Evolutionary conservation across 2,888 invertebrate genomes (phyloP).

Genomic region (Ischnus inquisitorius): DNA sequence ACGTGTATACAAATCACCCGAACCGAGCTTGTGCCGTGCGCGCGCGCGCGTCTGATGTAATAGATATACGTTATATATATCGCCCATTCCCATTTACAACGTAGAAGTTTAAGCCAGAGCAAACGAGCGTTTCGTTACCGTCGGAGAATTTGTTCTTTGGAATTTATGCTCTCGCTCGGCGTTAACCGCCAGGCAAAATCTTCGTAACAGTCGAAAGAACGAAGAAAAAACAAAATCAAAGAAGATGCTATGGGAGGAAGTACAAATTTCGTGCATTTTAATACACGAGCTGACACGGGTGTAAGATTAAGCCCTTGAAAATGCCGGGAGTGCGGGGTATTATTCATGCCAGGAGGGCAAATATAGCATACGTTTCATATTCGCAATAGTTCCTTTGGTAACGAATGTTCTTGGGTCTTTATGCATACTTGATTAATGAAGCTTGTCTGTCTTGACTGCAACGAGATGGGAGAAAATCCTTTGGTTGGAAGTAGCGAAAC

Average conservation of each 20-base stretch:
- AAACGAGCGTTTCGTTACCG: constrained; percentile 23
- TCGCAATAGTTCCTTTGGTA: constrained; percentile 30
- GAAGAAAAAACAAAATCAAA: not conserved
- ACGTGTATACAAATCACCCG: constrained; percentile 53
- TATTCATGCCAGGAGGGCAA: not conserved
- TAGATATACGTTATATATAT: constrained; percentile 28
- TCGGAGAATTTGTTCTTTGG: constrained; percentile 40
- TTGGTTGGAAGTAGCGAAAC: not conserved
- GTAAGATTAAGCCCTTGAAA: not conserved
- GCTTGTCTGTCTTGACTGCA: constrained; percentile 47
- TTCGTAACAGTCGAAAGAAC: not conserved
- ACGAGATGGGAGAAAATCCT: constrained; percentile 47
- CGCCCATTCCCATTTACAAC: not conserved
- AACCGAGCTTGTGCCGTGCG: not conserved
- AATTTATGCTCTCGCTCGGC: constrained; percentile 29
- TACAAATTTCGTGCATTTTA: not conserved
- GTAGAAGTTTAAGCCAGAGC: constrained; percentile 12
- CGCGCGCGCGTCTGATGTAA: constrained; percentile 4
- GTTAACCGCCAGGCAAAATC: constrained; percentile 8
- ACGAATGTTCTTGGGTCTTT: constrained; percentile 28
- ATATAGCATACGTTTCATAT: constrained; percentile 3
- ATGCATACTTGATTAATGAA: constrained; percentile 43
- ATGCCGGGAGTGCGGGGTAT: not conserved
- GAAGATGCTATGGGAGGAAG: not conserved
- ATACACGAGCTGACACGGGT: not conserved